These are phyloP conservation scores for Papilio dardanus DNA, from an alignment of 1,140 invertebrate genomes.

Conservation along the genomic window DNA sequence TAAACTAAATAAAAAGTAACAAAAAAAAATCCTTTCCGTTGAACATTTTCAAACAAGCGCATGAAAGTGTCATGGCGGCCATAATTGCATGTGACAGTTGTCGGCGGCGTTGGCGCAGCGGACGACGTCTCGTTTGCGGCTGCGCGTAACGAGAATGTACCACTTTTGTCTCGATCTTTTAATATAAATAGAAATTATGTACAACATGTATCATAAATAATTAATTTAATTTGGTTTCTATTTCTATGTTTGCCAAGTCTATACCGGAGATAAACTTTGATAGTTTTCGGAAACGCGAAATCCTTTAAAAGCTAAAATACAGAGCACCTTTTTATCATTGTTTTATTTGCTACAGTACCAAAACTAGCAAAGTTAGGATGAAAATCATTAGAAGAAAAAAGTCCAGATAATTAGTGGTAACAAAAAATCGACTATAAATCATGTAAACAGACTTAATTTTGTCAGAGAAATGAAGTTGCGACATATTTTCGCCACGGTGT, in stretches of 20 bases:
- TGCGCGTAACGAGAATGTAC: conserved; percentile 69
- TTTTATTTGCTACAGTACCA: too few species aligned
- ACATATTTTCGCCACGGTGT: conserved; percentile 48
- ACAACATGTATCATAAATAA: background rate
- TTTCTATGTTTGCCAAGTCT: background rate
- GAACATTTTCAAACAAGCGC: conserved; percentile 70
- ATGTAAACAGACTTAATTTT: conserved; percentile 22
- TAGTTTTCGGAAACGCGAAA: too few species aligned
- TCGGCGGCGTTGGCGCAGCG: conserved; percentile 51
- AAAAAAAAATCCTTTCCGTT: conserved; percentile 55
- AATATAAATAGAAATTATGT: conserved; percentile 50
- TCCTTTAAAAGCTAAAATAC: too few species aligned
- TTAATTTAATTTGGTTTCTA: background rate
- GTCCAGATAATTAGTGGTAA: conserved; percentile 41
- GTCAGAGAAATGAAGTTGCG: conserved; percentile 27
- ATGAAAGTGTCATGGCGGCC: conserved; percentile 73
- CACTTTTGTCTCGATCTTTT: conserved; percentile 64
- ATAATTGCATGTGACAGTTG: conserved; percentile 78
- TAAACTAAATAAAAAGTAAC: conserved; percentile 43
- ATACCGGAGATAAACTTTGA: background rate
- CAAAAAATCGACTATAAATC: conserved; percentile 16
- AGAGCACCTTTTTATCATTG: too few species aligned
- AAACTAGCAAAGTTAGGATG: too few species aligned
- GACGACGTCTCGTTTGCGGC: conserved; percentile 59
- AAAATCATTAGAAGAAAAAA: too few species aligned